Base-by-base conservation (phyloP, 2,113 vertebrate genomes). In the Burhinus oedicnemus region DNA sequence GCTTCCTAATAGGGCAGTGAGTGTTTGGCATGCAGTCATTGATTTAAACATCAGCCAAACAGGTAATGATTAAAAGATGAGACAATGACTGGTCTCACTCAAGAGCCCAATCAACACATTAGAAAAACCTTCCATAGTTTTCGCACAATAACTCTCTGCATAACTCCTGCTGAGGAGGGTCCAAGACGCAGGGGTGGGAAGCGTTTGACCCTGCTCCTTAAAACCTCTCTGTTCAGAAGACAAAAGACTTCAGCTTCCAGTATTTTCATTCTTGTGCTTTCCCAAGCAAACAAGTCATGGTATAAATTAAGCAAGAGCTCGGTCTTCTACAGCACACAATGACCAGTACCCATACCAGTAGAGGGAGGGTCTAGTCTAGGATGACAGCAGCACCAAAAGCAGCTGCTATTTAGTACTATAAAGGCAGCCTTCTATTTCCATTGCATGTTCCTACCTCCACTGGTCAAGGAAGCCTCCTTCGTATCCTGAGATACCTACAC, bases 1-100 rank as follows among this genome's bases (percentile, higher is more conserved):
- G 55, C 60, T 94, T 90, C 71, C 75, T 90, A 94, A 90, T n/a
- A 72, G 42, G 58, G 34, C 68, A 90, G 51, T 25, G 58, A 95
- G 54, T 45, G 29, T 83, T 91, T 90, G 91, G 68, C 82, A 66
- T 29, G 32, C 66, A 81, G 42, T 80, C 78, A 83, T 80, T 83
- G 95, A 95, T 94, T 95, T 87, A 91, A 95, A 84, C 75, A 82
- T 83, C 85, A 87, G 75, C 58, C 89, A 93, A 94, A 80, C 62
- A 88, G 84, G 84, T 90, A 94, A 94, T 88, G 78, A 95, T 85
- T 84, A 74, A 77, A 96, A 93, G 74, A 95, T 95, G 89, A 93
- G 71, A 83, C 94, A 96, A 90, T 71, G 55, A 83, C 68, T 75
- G 17, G 36, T 94, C 54, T 95, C 76, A 66, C 83, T 77, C 71